Percentiles rank a stretch among this genome's conserved stretches.
Conservation (phyloP, 2,888 invertebrate species). For the Unio delphinus region DNA sequence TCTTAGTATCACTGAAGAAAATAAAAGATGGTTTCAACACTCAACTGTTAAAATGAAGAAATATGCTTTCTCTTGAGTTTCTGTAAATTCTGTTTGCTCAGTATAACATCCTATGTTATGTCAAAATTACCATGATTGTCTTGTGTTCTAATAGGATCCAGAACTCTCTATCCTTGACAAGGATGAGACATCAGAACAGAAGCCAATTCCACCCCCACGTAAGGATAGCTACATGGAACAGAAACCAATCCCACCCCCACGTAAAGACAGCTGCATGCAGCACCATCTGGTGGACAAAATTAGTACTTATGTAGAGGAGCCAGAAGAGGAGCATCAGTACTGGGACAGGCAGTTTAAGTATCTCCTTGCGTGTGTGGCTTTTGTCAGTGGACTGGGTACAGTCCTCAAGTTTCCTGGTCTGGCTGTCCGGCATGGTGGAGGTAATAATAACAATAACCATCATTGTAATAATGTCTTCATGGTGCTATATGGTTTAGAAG, state of each 20-base stretch:
- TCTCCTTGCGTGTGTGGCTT: slow-evolving; percentile 76
- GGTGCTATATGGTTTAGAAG: too few species aligned
- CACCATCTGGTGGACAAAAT: slow-evolving; percentile 24
- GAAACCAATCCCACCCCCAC: slow-evolving; percentile 27
- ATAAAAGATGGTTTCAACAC: too few species aligned
- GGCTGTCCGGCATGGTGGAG: slow-evolving; percentile 66
- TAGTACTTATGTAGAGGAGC: slow-evolving; percentile 5
- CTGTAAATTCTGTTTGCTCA: too few species aligned
- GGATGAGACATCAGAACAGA: slow-evolving; percentile 14
- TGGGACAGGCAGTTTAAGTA: slow-evolving; percentile 73
- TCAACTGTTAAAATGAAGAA: too few species aligned
- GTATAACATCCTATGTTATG: too few species aligned
- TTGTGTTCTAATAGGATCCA: too few species aligned
- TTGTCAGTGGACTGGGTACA: slow-evolving; percentile 77
- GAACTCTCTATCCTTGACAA: neutral
- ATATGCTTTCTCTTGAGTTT: too few species aligned
- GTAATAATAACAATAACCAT: slow-evolving; percentile 25
- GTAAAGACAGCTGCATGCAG: slow-evolving; percentile 19
- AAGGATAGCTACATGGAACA: slow-evolving; percentile 16
- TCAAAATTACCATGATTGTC: too few species aligned
- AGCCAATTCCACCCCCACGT: slow-evolving; percentile 30
- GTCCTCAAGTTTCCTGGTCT: slow-evolving; percentile 81
- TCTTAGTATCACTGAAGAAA: too few species aligned
- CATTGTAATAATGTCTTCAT: neutral
- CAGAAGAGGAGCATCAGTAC: slow-evolving; percentile 69